A percentile compares a stretch with the other conserved stretches of the same genome.
Evolutionary conservation across 2,113 vertebrate genomes (phyloP).

Genomic region (Myotis yumanensis): DNA sequence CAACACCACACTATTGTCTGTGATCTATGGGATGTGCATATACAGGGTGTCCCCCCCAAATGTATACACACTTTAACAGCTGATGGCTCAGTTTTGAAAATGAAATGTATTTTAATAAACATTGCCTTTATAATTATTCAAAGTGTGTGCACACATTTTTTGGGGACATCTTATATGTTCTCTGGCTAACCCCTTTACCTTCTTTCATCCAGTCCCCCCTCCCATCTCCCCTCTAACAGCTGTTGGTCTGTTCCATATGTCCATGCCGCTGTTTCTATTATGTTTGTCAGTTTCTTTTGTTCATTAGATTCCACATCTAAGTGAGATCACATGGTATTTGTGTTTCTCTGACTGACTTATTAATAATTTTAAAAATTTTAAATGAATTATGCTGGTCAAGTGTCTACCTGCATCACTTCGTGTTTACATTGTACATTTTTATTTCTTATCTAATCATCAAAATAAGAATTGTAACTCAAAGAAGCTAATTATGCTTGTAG

Average conservation of each 20-base stretch:
- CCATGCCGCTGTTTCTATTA: no score
- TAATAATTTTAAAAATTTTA: not conserved
- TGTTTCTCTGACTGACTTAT: not conserved
- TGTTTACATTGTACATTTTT: not conserved
- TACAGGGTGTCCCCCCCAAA: no score
- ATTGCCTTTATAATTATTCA: no score
- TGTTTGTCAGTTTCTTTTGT: not conserved
- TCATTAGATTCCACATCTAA: not conserved
- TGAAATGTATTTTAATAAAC: no score
- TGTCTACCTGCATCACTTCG: not conserved
- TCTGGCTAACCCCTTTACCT: not conserved
- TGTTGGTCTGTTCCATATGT: not conserved
- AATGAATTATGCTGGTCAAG: not conserved
- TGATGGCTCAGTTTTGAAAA: no score
- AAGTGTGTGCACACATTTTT: no score
- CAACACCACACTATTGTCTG: not conserved
- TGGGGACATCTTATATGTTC: not conserved
- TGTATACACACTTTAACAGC: no score
- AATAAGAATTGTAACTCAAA: conserved; percentile 34
- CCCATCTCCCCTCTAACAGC: not conserved
- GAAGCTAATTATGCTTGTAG: not conserved
- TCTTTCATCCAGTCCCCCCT: not conserved
- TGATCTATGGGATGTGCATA: not conserved
- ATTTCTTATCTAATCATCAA: not conserved
- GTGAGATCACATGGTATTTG: not conserved